These are phyloP conservation scores for Craterocephalus amniculus DNA, from an alignment of 2,797 vertebrate genomes.

Conservation along the genomic window DNA sequence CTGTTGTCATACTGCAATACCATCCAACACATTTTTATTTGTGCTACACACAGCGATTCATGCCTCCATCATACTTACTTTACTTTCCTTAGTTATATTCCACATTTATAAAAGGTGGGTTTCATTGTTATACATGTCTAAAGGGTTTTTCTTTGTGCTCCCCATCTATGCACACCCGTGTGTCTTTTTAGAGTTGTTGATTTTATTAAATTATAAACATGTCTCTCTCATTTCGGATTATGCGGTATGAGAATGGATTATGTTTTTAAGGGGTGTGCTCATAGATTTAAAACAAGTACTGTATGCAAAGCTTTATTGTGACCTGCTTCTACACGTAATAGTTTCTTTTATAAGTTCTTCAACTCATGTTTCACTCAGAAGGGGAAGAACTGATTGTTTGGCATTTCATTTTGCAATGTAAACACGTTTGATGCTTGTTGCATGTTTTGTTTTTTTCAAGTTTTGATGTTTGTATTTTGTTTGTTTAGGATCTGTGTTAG, in stretches of 20 bases:
- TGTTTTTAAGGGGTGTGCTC: conserved; percentile 22
- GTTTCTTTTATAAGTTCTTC: conserved; percentile 52
- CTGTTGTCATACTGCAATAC: conserved; percentile 31
- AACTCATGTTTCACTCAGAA: conserved; percentile 81
- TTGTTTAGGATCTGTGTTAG: conserved; percentile 1
- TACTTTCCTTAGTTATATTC: conserved; percentile 21
- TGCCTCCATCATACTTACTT: conserved; percentile 10
- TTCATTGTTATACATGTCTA: conserved; percentile 48
- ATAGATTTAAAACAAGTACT: conserved; percentile 37
- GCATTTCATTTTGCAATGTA: conserved; percentile 58
- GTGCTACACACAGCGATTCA: conserved; percentile 17
- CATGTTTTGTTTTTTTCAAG: conserved; percentile 9
- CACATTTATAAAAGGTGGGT: background rate
- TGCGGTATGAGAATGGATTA: background rate
- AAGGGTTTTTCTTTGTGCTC: conserved; percentile 35
- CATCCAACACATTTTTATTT: conserved; percentile 20
- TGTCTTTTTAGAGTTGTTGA: conserved; percentile 23
- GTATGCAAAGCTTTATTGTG: conserved; percentile 27
- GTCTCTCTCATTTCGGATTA: conserved; percentile 24
- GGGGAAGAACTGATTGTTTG: conserved; percentile 53
- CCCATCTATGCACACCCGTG: conserved; percentile 29
- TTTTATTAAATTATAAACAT: conserved; percentile 16
- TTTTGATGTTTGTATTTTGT: conserved; percentile 36
- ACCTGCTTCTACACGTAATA: conserved; percentile 10
- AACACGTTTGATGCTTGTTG: conserved; percentile 21